Evolutionary conservation across 2,888 invertebrate genomes (phyloP).

Genomic region (Lithophane leautieri): DNA sequence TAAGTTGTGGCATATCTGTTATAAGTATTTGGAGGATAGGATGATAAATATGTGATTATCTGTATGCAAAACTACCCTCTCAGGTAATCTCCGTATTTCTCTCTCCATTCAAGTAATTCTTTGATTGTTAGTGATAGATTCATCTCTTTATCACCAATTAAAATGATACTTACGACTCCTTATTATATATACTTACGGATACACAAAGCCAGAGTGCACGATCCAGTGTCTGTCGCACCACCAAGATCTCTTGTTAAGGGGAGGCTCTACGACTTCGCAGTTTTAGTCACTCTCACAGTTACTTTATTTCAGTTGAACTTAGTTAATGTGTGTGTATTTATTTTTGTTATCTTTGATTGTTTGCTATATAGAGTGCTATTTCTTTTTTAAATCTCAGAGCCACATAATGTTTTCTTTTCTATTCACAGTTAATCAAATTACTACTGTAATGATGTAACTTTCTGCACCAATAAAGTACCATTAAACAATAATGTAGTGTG

Average conservation of each 20-base stretch:
- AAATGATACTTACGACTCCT: slow-evolving; percentile 33
- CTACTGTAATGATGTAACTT: neutral
- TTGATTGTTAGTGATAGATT: too few relatives aligned
- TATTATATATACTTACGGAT: slow-evolving; percentile 25
- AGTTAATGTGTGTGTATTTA: neutral
- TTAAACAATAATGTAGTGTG: slow-evolving; percentile 4
- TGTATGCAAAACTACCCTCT: neutral
- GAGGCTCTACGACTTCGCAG: neutral
- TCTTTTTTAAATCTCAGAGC: neutral
- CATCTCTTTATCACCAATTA: neutral
- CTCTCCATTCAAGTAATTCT: neutral
- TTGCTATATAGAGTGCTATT: neutral
- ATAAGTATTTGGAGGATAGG: too few relatives aligned
- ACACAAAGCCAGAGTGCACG: neutral
- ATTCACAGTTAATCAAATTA: neutral
- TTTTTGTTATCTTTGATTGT: neutral
- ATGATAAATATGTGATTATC: neutral
- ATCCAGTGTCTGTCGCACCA: neutral
- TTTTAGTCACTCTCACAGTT: neutral
- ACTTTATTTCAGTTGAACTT: neutral
- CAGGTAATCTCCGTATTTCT: neutral
- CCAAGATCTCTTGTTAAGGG: neutral
- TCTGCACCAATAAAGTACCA: neutral
- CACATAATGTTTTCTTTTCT: too few relatives aligned
- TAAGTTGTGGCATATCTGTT: too few relatives aligned